Percentiles rank a stretch among this genome's conserved stretches.
These are phyloP conservation scores for Drosophila erecta DNA, from an alignment of 1,140 invertebrate species.

Conservation along the genomic window DNA sequence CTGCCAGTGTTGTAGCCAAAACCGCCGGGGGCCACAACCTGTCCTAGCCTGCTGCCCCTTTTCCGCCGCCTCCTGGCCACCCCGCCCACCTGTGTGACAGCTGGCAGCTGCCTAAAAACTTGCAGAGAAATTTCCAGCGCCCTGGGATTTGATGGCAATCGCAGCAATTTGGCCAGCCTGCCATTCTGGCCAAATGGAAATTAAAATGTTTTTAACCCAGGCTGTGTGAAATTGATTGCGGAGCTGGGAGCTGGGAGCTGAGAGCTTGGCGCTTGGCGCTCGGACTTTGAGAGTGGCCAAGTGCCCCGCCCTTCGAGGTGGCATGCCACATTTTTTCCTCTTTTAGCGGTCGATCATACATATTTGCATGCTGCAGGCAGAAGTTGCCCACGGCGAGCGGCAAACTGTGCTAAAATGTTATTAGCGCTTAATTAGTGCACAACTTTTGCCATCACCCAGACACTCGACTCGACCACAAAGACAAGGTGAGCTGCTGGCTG, in stretches of 20 bases:
- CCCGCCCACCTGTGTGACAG: slow-evolving; percentile 65
- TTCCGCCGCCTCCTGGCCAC: neutral
- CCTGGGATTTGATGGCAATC: slow-evolving; percentile 72
- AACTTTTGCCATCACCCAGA: slow-evolving; percentile 60
- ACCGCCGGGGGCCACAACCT: slow-evolving; percentile 53
- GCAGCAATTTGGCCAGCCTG: slow-evolving; percentile 67
- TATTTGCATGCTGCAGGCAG: slow-evolving; percentile 44
- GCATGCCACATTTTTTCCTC: slow-evolving; percentile 6
- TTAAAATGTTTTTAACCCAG: slow-evolving; percentile 69
- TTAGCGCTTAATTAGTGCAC: slow-evolving; percentile 78
- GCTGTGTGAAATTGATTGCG: slow-evolving; percentile 58
- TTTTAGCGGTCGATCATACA: slow-evolving; percentile 43
- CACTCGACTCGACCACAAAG: slow-evolving; percentile 56
- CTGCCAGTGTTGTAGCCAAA: slow-evolving; percentile 11
- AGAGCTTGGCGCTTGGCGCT: neutral
- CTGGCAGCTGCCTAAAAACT: slow-evolving; percentile 78
- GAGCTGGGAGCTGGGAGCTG: neutral
- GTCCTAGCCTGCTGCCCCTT: slow-evolving; percentile 15
- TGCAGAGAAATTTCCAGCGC: slow-evolving; percentile 61
- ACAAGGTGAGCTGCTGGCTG: slow-evolving; percentile 41
- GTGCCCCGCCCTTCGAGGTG: neutral
- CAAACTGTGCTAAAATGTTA: slow-evolving; percentile 73
- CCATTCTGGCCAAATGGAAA: slow-evolving; percentile 68
- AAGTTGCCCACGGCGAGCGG: slow-evolving; percentile 25
- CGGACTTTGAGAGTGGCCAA: slow-evolving; percentile 2